Evolutionary conservation across 1,140 invertebrate species (phyloP).

Genomic region (Latrodectus geometricus): DNA sequence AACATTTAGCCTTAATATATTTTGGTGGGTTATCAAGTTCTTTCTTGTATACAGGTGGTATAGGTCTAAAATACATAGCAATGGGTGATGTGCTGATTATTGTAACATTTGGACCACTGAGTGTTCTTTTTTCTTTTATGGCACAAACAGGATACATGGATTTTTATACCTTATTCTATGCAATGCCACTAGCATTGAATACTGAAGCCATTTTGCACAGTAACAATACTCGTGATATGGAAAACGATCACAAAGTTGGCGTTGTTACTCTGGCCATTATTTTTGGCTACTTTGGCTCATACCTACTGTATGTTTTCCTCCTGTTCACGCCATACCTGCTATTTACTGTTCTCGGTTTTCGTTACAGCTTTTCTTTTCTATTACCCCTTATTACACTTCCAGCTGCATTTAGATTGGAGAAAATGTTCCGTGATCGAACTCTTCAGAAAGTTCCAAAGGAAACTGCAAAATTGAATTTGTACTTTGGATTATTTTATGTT

Average conservation of each 20-base stretch:
- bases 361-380: conserved; percentile 85
- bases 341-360: conserved; percentile 84
- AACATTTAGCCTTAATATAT: conserved; percentile 92
- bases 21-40: conserved; percentile 97
- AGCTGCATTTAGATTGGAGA: conserved; percentile 89
- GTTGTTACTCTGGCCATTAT: conserved; percentile 93
- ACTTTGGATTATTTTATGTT: conserved; percentile 90
- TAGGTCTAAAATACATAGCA: conserved; percentile 93
- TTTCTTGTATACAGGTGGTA: conserved; percentile 90
- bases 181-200: conserved; percentile 91
- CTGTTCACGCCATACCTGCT: conserved; percentile 92
- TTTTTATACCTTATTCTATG: conserved; percentile 90
- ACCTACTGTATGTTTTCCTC: conserved; percentile 89
- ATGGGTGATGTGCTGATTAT: conserved; percentile 90
- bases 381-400: conserved; percentile 88
- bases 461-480: conserved; percentile 90
- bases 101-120: conserved; percentile 93
- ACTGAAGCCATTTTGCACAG: conserved; percentile 95
- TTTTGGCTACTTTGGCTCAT: conserved; percentile 90
- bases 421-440: conserved; percentile 83
- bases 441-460: conserved; percentile 85
- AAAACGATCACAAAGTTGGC: conserved; percentile 84
- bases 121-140: conserved; percentile 93
- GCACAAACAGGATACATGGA: conserved; percentile 87
- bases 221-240: conserved; percentile 92